Base-by-base conservation (phyloP, 30 jellyfish, hydroid and myxozoan species). In the Sanderia malayensis region DNA sequence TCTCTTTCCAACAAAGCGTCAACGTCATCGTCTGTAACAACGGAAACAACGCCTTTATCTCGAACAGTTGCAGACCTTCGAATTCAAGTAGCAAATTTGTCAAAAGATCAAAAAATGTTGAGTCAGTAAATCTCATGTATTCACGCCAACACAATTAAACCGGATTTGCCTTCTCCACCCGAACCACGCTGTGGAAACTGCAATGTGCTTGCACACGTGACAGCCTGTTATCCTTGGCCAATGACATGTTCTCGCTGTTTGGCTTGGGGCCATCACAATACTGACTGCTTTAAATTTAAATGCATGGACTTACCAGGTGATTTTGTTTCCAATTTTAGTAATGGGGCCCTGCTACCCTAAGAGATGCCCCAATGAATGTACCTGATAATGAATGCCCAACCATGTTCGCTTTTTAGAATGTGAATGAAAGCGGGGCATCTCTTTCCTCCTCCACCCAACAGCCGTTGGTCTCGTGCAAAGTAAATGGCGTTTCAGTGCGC, bases 401-500 rank as follows among this genome's bases (percentile, higher is more conserved):
- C 6, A 37, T 37, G 6, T 37, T 37, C 13, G 52, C 52, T 13
- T 37, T 37, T 13, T 13, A 37, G 52, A 37, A 37, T 37, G 52
- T 37, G 52, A 37, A 37, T 37, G 52, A 37, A 37, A 4, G 52
- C 52, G 52, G 52, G 52, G 52, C 52, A 37, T 37, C 52, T 37
- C 52, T 37, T 13, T 13, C 13, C 52, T 37, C 52, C 52, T 37
- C 52, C 52, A 4, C 52, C 6, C 52, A 37, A 37, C 52, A 37
- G 52, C 52, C 52, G 52, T 37, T 37, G 52, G 13, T 37, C 13
- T 37, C 6, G 6, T 37, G 52, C 13, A 37, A 37, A 37, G 52
- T 37, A 37, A 37, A 37, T 58, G 70, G 70, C 24, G 70, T 58
- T 29, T 21, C 29, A 17, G 70, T 58, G 70, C 70, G 44, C 24